Percentiles rank a stretch among this genome's conserved stretches.
Evolutionary conservation across 2,797 vertebrate genomes (phyloP).

Genomic region (Capromys pilorides): DNA sequence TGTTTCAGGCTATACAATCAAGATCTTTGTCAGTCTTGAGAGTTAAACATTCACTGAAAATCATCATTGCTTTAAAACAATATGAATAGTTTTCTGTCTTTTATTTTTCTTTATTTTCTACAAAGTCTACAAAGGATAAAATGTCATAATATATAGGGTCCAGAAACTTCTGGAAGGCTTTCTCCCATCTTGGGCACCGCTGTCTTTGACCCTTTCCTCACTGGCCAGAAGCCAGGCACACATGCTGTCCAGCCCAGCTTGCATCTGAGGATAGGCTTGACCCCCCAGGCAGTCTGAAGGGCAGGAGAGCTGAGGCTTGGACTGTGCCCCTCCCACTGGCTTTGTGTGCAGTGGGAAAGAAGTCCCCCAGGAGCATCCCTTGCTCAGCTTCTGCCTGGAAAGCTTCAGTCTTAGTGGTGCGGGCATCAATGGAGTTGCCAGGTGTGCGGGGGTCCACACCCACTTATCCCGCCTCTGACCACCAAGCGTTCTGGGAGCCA

Average conservation of each 20-base stretch:
- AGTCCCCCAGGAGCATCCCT: not conserved
- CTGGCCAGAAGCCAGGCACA: not conserved
- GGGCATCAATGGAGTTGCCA: no score
- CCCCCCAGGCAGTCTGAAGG: not conserved
- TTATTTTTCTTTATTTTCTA: slow-evolving; percentile 14
- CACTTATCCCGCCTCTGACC: not conserved
- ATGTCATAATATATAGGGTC: not conserved
- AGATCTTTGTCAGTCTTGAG: not conserved
- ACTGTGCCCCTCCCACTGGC: not conserved
- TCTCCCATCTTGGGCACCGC: not conserved
- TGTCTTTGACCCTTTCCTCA: not conserved
- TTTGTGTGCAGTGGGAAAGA: not conserved
- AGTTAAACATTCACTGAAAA: not conserved
- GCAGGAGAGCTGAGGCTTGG: not conserved
- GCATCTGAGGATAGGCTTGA: rapidly evolving
- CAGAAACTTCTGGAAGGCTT: not conserved
- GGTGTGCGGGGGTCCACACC: not conserved
- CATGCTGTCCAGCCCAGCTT: not conserved
- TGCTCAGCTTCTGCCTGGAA: not conserved
- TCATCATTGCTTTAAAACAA: not conserved
- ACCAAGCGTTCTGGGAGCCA: no score
- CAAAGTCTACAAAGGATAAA: not conserved
- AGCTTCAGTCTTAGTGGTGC: not conserved
- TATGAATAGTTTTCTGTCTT: not conserved
- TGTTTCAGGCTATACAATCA: not conserved